Conservation (phyloP, 2,797 vertebrate genomes). For the Pantherophis alleghaniensis region DNA sequence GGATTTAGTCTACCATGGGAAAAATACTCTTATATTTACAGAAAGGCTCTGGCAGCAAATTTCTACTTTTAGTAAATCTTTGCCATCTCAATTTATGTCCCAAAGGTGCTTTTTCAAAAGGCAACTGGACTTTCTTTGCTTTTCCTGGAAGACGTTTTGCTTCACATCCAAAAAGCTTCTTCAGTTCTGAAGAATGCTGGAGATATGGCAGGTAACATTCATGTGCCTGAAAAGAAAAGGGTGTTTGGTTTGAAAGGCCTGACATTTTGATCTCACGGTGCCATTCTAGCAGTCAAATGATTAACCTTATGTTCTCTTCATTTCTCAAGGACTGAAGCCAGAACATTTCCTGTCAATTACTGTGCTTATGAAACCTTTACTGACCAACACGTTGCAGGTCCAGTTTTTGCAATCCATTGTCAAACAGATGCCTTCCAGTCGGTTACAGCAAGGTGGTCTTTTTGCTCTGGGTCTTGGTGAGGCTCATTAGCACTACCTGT, state of each 20-base stretch:
- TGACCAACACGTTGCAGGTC: slow-evolving; percentile 50
- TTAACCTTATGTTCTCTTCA: slow-evolving; percentile 53
- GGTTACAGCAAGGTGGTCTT: slow-evolving; percentile 20
- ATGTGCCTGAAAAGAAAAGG: slow-evolving; percentile 40
- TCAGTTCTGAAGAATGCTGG: slow-evolving; percentile 30
- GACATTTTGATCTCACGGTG: slow-evolving; percentile 50
- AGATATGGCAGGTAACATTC: slow-evolving; percentile 61
- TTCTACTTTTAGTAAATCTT: slow-evolving; percentile 54
- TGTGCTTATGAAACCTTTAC: slow-evolving; percentile 54
- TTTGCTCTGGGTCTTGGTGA: background rate
- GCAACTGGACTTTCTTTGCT: background rate
- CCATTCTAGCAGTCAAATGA: slow-evolving; percentile 46
- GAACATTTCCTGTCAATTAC: slow-evolving; percentile 35
- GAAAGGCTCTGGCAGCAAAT: slow-evolving; percentile 51
- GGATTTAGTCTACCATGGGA: slow-evolving; percentile 34
- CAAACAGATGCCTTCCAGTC: slow-evolving; percentile 46
- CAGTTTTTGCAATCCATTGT: slow-evolving; percentile 35
- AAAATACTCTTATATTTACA: slow-evolving; percentile 46
- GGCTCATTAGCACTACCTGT: too few relatives aligned
- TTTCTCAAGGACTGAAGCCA: slow-evolving; percentile 43
- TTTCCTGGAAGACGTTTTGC: background rate
- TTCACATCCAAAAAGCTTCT: background rate
- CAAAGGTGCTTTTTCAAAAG: slow-evolving; percentile 7
- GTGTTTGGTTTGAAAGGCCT: slow-evolving; percentile 52
- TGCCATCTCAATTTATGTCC: slow-evolving; percentile 59